A percentile compares a stretch with the other conserved stretches of the same genome.
These are phyloP conservation scores for Ashinkailepas kermadecensis DNA, from an alignment of 2,888 invertebrate species.

Conservation along the genomic window DNA sequence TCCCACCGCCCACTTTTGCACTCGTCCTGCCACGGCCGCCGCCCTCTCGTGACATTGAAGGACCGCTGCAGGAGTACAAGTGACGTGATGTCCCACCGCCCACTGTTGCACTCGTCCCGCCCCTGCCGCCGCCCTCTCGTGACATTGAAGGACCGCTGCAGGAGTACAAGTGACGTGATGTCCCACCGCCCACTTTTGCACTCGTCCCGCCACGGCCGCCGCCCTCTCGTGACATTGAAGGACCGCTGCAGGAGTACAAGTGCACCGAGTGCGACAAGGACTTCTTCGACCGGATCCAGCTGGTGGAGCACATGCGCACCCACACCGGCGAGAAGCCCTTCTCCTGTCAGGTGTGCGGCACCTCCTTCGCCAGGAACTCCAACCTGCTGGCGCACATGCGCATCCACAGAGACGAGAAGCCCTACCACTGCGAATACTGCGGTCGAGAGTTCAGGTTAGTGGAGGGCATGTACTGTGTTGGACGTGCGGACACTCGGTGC, in stretches of 20 bases:
- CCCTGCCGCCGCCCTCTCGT: too few species aligned
- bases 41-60: too few species aligned
- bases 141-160: too few species aligned
- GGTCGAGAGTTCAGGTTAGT: not conserved
- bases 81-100: too few species aligned
- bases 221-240: too few species aligned
- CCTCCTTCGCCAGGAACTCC: conserved; percentile 16
- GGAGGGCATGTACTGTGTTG: not conserved
- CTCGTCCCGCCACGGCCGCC: too few species aligned
- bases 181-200: too few species aligned
- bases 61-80: too few species aligned
- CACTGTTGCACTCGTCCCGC: too few species aligned
- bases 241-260: not conserved
- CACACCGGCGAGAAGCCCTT: conserved; percentile 16
- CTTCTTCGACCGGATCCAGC: conserved; percentile 21
- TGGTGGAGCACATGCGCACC: conserved; percentile 21
- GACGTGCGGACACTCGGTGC: not conserved
- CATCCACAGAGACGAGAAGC: conserved; percentile 16
- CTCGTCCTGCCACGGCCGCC: too few species aligned
- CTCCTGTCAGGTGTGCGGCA: conserved; percentile 9
- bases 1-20: too few species aligned
- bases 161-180: too few species aligned
- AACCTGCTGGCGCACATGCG: conserved; percentile 21
- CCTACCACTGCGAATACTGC: conserved; percentile 6
- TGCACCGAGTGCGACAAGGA: conserved; percentile 10